Evolutionary conservation across 2,888 invertebrate species (phyloP), one percentile per base, ranked within the genome.

Genomic region (Colostygia pectinataria): DNA sequence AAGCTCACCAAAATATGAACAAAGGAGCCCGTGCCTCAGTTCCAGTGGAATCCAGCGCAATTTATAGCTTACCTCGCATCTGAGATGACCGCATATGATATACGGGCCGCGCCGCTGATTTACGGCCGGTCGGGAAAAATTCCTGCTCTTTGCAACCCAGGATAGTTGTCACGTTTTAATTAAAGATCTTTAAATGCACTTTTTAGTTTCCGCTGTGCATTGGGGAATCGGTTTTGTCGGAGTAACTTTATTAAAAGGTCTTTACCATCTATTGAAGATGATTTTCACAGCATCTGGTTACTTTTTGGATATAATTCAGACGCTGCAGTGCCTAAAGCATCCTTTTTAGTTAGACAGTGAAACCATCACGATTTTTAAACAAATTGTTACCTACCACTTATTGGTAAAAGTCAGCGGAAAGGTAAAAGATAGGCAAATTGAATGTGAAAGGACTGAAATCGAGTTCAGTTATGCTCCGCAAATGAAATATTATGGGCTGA

Each of bases 1-100:
- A 20, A 20, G 2, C 5, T 20, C 5, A 12, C 20, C n/a, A 25
- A 14, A 32, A 13, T 12, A 13, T 23, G 49, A 38, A 49, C 49
- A 49, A 49, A 43, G 39, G 28, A 34, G 15, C 18, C n/a, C 12
- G 18, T 33, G 33, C 20, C 42, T 32, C 39, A n/a, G 48, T 48
- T 31, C 45, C 42, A 52, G 53, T 57, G 34, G 52, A 33, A 33
- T 44, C 41, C 32, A 42, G 57, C 64, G 59, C 67, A 66, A 74
- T 76, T 70, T 76, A 73, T 71, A 58, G 43, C 32, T 10, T 24
- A 27, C 28, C 42, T 43, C 48, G 66, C 61, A 51, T 57, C 63
- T 66, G 65, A 65, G 67, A 66, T 68, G 68, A 51, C 65, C 71
- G 68, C 55, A 51, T 65, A 68, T 75, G 74, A 75, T 61, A 65